Percentiles rank a stretch among this genome's conserved stretches.
Evolutionary conservation across 2,888 invertebrate species (phyloP).

Genomic region (Phortica okadai): DNA sequence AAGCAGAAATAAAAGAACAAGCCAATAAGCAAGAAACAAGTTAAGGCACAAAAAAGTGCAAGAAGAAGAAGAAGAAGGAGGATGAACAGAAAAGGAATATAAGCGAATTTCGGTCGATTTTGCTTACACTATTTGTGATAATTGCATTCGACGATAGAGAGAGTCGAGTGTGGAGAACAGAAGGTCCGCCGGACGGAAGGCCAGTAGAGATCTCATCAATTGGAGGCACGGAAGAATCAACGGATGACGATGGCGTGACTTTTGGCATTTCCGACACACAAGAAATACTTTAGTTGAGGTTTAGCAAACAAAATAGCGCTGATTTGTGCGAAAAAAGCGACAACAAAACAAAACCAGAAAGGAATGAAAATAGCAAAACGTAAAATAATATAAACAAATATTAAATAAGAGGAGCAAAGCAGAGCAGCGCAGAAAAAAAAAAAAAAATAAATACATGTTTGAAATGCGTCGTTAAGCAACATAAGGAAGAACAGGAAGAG

Average conservation of each 20-base stretch:
- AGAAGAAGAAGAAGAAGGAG: not conserved
- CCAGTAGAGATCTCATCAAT: too few species aligned
- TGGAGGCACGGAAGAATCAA: too few species aligned
- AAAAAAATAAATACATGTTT: not conserved
- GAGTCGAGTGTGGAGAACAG: too few species aligned
- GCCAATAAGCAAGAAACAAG: constrained; percentile 31
- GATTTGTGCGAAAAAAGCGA: not conserved
- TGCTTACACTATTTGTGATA: too few species aligned
- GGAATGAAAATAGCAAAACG: not conserved
- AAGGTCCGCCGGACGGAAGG: too few species aligned
- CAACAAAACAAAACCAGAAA: not conserved
- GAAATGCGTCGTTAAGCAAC: not conserved
- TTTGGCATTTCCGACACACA: not conserved
- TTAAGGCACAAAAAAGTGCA: not conserved
- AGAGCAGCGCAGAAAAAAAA: not conserved
- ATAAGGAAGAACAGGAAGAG: constrained; percentile 22
- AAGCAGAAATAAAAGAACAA: constrained; percentile 42
- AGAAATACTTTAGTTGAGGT: not conserved
- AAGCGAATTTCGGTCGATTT: not conserved
- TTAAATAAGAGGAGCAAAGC: not conserved
- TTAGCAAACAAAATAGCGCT: not conserved
- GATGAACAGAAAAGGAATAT: not conserved
- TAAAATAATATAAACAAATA: too few species aligned
- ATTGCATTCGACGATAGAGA: too few species aligned
- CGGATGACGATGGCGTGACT: not conserved